Evolutionary conservation across 2,797 vertebrate genomes (phyloP), one percentile per base, ranked within the genome.

Genomic region (Melanitta fusca): DNA sequence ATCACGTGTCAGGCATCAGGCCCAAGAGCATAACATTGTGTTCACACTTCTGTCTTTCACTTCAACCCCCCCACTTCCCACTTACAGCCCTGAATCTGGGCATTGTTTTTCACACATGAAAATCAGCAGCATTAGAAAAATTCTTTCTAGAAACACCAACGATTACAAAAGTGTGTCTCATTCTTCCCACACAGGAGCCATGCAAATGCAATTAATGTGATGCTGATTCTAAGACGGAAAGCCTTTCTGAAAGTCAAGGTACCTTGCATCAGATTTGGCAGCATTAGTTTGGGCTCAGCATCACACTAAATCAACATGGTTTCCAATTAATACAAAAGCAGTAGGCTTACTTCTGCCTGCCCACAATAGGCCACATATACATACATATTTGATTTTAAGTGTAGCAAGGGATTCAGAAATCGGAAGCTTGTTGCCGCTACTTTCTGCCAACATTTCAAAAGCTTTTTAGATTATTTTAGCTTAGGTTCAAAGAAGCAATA

Each of bases 61-160:
- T 84, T 54, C 89, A 93, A 1, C 51, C 34, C 38, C 41, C 60
- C 91, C 73, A 82, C 74, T 81, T 92, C 92, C 94, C 64, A 85
- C 84, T 47, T 27, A 22, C 64, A 92, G 60, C 43, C 87, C 64
- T 82, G 86, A 77, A 68, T 94, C 84, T 70, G 79, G 84, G 89
- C 92, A 82, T 82, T 95, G 91, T 95, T 93, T 91, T 91, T 97
- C 85, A 85, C 80, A 85, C 71, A 88, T 85, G 94, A 93, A 91
- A 88, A 84, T 89, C 92, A 93, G 60, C 47, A 82, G 38, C n/a
- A 66, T 93, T 91, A 93, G 60, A 88, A 97, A 96, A 96, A 65
- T n/a, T 90, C 70, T 93, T 96, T 73, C 92, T 90, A 96, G 91
- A 91, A 96, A 88, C 83, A 85, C 36, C 54, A 56, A 28, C 0